Evolutionary conservation across 2,888 invertebrate species (phyloP), one percentile per base, ranked within the genome.

Genomic region (Drymonia ruficornis): DNA sequence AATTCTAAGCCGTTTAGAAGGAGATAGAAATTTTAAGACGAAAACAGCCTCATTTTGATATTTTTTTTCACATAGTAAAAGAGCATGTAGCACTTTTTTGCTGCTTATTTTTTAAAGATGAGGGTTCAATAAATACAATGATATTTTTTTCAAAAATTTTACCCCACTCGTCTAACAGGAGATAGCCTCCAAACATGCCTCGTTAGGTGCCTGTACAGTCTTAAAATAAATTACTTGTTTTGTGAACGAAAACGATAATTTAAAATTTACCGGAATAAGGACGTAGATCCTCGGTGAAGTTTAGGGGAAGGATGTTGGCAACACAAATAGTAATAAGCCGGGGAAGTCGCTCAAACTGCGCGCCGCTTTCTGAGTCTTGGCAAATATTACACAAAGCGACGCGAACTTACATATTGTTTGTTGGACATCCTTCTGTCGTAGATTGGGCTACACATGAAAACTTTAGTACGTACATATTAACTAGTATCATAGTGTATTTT

Each of bases 321-420:
- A 87, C 84, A 84, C 87, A 88, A 88, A 89, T 85, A 89, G 87
- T 87, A 89, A 89, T 89, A 87, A 89, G 87, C 84, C 80, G 63
- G 79, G 74, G 82, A 84, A 86, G 83, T 82, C 81, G 74, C 80
- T 78, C 74, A 80, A 86, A 86, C 81, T 87, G 78, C 67, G 69
- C 56, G 70, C 72, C 65, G 80, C 78, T 81, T 83, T 81, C 74
- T 75, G 80, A 81, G 78, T 77, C 84, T 82, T 74, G 79, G 82
- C 84, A 85, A 88, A 88, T 87, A 87, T 85, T 78, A 84, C 83
- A 84, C 84, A 86, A 85, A 84, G 87, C 82, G 85, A 83, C 84
- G 77, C 74, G 78, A 87, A 87, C 84, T 87, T 86, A 70, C 83
- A 87, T 88, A 86, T 86, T 87, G 83, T 87, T 85, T 84, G 83